Evolutionary conservation across 1,140 invertebrate genomes (phyloP), one percentile per base, ranked within the genome.

Genomic region (Drosophila carrolli): DNA sequence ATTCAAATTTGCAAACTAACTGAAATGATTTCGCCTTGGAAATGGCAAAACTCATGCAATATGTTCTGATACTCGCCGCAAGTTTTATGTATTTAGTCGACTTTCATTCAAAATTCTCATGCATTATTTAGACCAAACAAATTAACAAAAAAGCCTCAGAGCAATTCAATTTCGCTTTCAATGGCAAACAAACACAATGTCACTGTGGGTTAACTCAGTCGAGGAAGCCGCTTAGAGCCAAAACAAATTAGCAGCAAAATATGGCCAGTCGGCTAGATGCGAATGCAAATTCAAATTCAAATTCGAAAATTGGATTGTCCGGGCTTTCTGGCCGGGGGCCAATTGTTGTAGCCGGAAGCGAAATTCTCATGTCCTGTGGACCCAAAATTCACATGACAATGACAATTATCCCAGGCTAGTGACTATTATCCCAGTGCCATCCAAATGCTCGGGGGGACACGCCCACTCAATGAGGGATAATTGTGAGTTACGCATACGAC

Each of bases 401-500:
- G 82, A 86, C 82, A 86, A 82, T 86, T 86, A 86, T 88, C 81
- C 61, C 48, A 48, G 62, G 66, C 50, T 50, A 58, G 55, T 53
- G 61, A 53, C 50, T 59, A 61, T 82, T 81, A 84, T 68, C 53
- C 32, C 40, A 0, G 41, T 14, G 29, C 44, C 27, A 43, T 23
- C 8, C 13, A 1, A 27, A 48, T 29, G 23, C 16, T 10, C 23
- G 7, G 14, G 37, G 29, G 51, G 82, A 53, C 65, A 85, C 83
- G 56, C 82, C 82, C 82, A 88, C 79, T 75, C 82, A 83, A 79
- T 86, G 59, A 73, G 62, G 71, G 62, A 88, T 88, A 83, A 88
- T 88, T 86, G 82, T 88, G 75, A 85, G 83, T 86, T 86, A 86
- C 82, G 82, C 82, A 86, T 75, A 86, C 78, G 83, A 75, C 83